phyloP scores from a whole-genome alignment of 2,113 vertebrate genomes.

The Aix galericulata region DNA sequence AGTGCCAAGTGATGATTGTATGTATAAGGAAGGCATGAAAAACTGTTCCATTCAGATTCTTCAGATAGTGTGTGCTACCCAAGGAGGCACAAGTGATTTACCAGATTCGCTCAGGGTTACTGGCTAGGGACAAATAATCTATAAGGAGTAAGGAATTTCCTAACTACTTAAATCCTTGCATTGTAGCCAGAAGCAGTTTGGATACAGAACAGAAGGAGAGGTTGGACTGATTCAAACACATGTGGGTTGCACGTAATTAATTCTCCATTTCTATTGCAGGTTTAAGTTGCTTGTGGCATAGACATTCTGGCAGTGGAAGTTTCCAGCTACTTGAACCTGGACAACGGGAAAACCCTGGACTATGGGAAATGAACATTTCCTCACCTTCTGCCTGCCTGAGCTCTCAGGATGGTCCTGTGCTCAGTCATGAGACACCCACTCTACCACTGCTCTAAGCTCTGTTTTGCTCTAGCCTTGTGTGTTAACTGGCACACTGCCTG shows the following conservation, averaged over 20 bases:
- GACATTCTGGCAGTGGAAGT: slow-evolving; percentile 2
- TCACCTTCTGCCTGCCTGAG: background rate
- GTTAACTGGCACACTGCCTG: background rate
- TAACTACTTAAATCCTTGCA: background rate
- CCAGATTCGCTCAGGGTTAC: background rate
- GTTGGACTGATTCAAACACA: background rate
- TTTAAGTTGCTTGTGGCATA: background rate
- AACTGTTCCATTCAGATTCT: background rate
- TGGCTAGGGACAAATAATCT: background rate
- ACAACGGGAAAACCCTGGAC: background rate
- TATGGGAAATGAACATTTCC: background rate
- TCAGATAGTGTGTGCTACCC: background rate
- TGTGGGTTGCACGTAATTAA: background rate
- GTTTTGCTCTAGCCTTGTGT: background rate
- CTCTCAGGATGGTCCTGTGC: background rate
- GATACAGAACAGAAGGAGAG: background rate
- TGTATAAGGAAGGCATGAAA: background rate
- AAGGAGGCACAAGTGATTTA: background rate
- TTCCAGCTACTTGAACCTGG: background rate
- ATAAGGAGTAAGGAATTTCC: background rate
- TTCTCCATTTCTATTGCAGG: slow-evolving; percentile 61
- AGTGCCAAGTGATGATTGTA: background rate
- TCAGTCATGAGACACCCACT: background rate
- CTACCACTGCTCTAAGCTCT: background rate
- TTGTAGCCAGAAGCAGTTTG: background rate